Evolutionary conservation across 2,113 vertebrate species (phyloP).

Genomic region (Hippocampus zosterae): DNA sequence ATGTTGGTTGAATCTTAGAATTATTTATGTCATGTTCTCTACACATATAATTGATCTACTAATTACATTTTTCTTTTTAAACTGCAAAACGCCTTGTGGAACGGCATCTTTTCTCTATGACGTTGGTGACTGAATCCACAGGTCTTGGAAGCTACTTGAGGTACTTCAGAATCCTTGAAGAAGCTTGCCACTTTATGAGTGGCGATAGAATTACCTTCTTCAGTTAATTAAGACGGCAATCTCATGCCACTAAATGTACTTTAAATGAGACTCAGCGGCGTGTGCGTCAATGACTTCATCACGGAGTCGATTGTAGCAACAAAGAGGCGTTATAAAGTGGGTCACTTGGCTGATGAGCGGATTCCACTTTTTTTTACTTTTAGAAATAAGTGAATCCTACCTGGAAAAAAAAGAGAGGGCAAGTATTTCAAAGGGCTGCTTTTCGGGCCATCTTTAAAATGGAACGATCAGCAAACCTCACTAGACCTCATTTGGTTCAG

Average conservation of each 20-base stretch:
- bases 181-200: constrained; percentile 9
- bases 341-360: not conserved
- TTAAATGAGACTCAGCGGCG: not conserved
- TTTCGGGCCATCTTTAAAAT: not conserved
- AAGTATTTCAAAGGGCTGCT: not conserved
- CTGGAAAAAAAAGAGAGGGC: not conserved
- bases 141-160: constrained; percentile 2
- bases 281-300: constrained; percentile 5
- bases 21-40: no score
- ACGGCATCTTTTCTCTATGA: not conserved
- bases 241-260: constrained; percentile 9
- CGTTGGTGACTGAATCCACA: not conserved
- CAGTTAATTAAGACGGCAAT: constrained; percentile 31
- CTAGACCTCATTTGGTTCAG: no score
- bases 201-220: constrained; percentile 11
- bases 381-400: not conserved
- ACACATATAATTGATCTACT: not conserved
- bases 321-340: constrained; percentile 5
- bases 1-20: no score
- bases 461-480: no score
- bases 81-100: not conserved
- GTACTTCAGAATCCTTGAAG: constrained; percentile 5
- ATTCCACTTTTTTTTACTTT: no score
- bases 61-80: not conserved
- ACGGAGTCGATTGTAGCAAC: constrained; percentile 6